phyloP scores from a whole-genome alignment of 2,888 invertebrate genomes.

The Alentia gelatinosa region DNA sequence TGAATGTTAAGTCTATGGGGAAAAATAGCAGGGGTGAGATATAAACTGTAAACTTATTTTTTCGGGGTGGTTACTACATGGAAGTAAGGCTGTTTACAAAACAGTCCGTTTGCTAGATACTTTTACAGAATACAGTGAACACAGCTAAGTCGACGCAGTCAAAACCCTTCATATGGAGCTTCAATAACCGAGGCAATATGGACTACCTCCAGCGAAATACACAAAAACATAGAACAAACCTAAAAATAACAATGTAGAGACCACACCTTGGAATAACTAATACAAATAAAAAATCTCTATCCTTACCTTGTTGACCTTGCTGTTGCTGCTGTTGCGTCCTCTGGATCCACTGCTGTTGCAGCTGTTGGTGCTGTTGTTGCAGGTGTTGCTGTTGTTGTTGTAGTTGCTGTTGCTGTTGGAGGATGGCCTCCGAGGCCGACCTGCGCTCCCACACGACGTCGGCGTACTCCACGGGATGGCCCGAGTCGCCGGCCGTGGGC shows the following conservation, averaged over 20 bases:
- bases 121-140: too few relatives aligned
- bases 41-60: too few relatives aligned
- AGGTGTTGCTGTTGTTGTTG: conserved; percentile 19
- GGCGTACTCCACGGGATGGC: neutral
- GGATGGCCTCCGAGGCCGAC: conserved; percentile 33
- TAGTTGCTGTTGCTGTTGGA: conserved; percentile 47
- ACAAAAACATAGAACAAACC: too few relatives aligned
- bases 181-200: too few relatives aligned
- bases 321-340: neutral
- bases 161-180: too few relatives aligned
- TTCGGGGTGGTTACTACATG: too few relatives aligned
- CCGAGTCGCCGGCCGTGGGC: neutral
- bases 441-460: conserved; percentile 53
- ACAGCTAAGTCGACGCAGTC: too few relatives aligned
- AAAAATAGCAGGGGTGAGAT: too few relatives aligned
- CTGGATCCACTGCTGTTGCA: neutral
- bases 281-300: neutral
- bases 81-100: too few relatives aligned
- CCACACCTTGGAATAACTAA: neutral
- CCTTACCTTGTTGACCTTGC: neutral
- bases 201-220: too few relatives aligned
- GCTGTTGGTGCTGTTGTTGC: conserved; percentile 21
- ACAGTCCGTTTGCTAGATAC: too few relatives aligned
- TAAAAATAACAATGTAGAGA: neutral
- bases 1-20: too few relatives aligned